Conservation (phyloP, 2,113 vertebrate genomes). For the Brachionichthys hirsutus region DNA sequence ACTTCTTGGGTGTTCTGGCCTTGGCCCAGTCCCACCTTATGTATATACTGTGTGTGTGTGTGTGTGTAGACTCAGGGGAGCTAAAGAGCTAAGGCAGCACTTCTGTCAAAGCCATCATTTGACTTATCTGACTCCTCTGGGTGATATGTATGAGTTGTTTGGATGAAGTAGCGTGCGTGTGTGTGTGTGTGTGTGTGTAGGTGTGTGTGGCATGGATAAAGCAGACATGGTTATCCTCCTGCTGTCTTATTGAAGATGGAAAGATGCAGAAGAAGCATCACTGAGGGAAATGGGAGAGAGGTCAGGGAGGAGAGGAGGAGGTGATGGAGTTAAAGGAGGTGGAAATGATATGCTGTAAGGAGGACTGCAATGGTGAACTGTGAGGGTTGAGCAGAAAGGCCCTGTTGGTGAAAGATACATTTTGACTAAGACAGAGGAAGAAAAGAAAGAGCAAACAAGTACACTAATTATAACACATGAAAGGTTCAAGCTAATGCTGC, state of each 20-base stretch:
- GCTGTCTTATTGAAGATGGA: slow-evolving; percentile 61
- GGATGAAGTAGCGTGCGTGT: neutral
- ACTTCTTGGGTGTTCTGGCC: slow-evolving; percentile 42
- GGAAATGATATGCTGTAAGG: slow-evolving; percentile 13
- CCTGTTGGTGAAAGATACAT: no score
- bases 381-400: slow-evolving; percentile 33
- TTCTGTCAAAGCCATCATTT: slow-evolving; percentile 72
- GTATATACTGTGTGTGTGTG: slow-evolving; percentile 28
- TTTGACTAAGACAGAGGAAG: no score
- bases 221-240: slow-evolving; percentile 48
- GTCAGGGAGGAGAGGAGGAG: slow-evolving; percentile 35
- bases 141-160: slow-evolving; percentile 27
- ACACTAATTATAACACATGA: no score
- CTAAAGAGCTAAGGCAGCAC: slow-evolving; percentile 65
- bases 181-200: slow-evolving; percentile 1
- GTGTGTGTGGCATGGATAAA: slow-evolving; percentile 58
- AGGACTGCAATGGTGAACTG: slow-evolving; percentile 5
- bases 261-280: slow-evolving; percentile 60
- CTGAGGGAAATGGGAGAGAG: slow-evolving; percentile 27
- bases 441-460: no score
- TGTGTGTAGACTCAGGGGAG: slow-evolving; percentile 42
- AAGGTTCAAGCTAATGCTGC: neutral
- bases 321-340: slow-evolving; percentile 18
- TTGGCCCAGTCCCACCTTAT: slow-evolving; percentile 37
- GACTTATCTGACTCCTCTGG: slow-evolving; percentile 64